Percentiles rank a stretch among this genome's conserved stretches.
phyloP scores from a whole-genome alignment of 1,140 invertebrate species.

The Drosophila sp. region DNA sequence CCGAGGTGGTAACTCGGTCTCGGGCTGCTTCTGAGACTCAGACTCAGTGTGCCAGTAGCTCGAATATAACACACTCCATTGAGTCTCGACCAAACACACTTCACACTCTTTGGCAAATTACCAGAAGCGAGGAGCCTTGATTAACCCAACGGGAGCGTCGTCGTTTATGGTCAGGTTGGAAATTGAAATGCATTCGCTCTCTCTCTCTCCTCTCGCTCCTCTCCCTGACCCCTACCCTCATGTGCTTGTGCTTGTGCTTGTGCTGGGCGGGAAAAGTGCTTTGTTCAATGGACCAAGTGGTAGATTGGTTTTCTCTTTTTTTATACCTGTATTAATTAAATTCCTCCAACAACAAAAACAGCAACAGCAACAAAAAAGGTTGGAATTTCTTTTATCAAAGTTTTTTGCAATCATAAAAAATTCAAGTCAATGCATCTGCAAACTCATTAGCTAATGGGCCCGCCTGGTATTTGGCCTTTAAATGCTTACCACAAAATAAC shows the following conservation, averaged over 20 bases:
- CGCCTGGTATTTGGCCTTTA: slow-evolving; percentile 56
- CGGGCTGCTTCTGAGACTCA: neutral
- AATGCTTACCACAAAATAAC: slow-evolving; percentile 40
- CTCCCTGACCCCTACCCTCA: neutral
- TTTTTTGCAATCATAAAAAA: slow-evolving; percentile 50
- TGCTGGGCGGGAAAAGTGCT: slow-evolving; percentile 30
- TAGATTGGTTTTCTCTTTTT: slow-evolving; percentile 36
- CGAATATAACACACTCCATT: slow-evolving; percentile 76
- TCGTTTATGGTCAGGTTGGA: slow-evolving; percentile 45
- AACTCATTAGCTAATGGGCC: slow-evolving; percentile 70
- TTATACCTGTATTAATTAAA: slow-evolving; percentile 73
- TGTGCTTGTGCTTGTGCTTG: neutral
- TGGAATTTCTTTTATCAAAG: slow-evolving; percentile 47
- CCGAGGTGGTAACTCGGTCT: neutral
- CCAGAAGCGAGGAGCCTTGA: slow-evolving; percentile 70
- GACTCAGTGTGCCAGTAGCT: slow-evolving; percentile 22
- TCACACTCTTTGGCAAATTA: slow-evolving; percentile 75
- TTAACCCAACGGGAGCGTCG: slow-evolving; percentile 56
- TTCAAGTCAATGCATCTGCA: slow-evolving; percentile 40
- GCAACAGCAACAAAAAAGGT: slow-evolving; percentile 40
- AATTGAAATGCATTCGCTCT: slow-evolving; percentile 74
- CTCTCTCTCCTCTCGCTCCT: neutral
- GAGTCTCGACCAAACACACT: slow-evolving; percentile 71
- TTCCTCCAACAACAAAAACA: slow-evolving; percentile 29
- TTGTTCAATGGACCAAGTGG: slow-evolving; percentile 66